Conservation (phyloP, 2,888 invertebrate genomes). For the Leptodirus hochenwartii region DNA sequence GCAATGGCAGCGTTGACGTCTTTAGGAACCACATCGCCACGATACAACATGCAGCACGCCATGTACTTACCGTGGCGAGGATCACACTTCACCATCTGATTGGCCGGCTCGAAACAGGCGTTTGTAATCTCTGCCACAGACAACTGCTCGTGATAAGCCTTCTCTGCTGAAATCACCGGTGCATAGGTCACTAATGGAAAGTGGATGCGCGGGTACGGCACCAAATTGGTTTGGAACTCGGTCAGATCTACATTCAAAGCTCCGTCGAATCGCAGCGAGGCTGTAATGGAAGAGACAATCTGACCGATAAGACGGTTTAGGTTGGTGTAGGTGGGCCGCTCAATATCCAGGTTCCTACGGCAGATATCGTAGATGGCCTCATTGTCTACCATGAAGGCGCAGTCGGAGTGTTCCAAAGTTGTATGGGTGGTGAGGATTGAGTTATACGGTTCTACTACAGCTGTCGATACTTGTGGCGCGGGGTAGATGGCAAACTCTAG, state of each 20-base stretch:
- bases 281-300: conserved; percentile 85
- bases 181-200: conserved; percentile 86
- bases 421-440: conserved; percentile 94
- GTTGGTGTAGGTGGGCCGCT: conserved; percentile 92
- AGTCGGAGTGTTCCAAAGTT: conserved; percentile 86
- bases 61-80: conserved; percentile 86
- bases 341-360: conserved; percentile 86
- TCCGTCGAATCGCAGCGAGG: conserved; percentile 82
- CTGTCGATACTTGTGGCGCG: conserved; percentile 78
- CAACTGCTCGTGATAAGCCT: conserved; percentile 83
- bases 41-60: conserved; percentile 92
- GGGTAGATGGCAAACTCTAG: conserved; percentile 94
- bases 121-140: conserved; percentile 87
- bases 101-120: conserved; percentile 88
- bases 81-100: conserved; percentile 92
- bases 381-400: conserved; percentile 91
- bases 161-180: conserved; percentile 82
- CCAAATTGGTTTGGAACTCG: conserved; percentile 85
- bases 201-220: conserved; percentile 89
- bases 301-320: conserved; percentile 90
- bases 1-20: conserved; percentile 93
- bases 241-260: conserved; percentile 86
- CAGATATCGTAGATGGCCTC: conserved; percentile 86
- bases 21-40: conserved; percentile 90
- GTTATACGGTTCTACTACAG: conserved; percentile 95